Evolutionary conservation across 30 jellyfish, hydroid and myxozoan species (phyloP).

Genomic region (Mastigias papua): DNA sequence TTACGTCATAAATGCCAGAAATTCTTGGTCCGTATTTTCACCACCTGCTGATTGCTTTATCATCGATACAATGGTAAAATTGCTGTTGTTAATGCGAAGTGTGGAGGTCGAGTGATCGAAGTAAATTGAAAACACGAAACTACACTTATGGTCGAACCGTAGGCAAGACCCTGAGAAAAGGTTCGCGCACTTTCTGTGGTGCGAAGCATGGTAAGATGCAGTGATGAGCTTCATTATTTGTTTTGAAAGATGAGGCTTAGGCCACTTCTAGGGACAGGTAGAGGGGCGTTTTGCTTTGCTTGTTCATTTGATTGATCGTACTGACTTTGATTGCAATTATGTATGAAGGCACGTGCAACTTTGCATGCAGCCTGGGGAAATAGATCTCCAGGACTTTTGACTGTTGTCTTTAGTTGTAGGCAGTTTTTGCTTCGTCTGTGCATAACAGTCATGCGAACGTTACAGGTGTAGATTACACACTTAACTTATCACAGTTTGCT

Average conservation of each 20-base stretch:
- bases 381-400: no score
- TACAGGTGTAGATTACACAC: no score
- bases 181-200: background rate
- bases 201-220: background rate
- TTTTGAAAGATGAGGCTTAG: background rate
- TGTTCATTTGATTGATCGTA: constrained; percentile 8
- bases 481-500: no score
- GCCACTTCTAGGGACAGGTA: constrained; percentile 1
- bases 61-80: constrained; percentile 20
- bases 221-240: background rate
- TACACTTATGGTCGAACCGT: background rate
- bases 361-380: background rate
- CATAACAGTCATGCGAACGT: no score
- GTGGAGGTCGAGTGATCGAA: constrained; percentile 10
- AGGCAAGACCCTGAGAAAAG: background rate
- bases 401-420: no score
- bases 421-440: no score
- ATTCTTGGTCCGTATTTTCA: constrained; percentile 30
- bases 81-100: constrained; percentile 4
- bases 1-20: constrained; percentile 1
- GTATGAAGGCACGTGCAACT: background rate
- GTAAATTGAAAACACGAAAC: background rate
- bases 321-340: background rate
- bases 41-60: background rate
- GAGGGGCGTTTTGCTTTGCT: background rate